phyloP scores from a whole-genome alignment of 2,888 invertebrate species.

The Drosophila anomalata region DNA sequence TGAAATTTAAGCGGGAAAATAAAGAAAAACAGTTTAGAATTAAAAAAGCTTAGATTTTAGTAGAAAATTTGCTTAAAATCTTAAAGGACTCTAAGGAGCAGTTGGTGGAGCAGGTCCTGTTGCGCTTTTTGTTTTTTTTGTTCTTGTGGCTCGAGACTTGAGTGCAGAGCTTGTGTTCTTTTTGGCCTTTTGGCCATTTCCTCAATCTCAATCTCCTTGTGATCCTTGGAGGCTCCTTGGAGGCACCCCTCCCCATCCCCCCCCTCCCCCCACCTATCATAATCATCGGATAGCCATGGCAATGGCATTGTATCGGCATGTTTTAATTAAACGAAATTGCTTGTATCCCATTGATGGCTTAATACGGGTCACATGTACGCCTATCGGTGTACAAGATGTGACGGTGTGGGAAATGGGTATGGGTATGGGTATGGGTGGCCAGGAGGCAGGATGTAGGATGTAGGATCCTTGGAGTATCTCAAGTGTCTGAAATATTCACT shows the following conservation, averaged over 20 bases:
- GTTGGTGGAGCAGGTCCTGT: neutral
- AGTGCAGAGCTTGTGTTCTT: neutral
- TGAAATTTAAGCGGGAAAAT: constrained; percentile 23
- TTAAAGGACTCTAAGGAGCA: too few relatives aligned
- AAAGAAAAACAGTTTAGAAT: constrained; percentile 1
- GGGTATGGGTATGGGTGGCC: neutral
- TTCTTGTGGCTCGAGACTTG: neutral
- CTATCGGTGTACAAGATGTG: constrained; percentile 19
- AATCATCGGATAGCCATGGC: constrained; percentile 28
- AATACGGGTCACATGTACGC: constrained; percentile 48
- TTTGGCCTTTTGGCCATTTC: neutral
- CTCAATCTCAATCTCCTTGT: neutral
- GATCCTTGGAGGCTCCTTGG: neutral
- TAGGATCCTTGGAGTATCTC: too few relatives aligned
- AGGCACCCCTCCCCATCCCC: constrained; percentile 21
- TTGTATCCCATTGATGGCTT: constrained; percentile 72
- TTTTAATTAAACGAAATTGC: constrained; percentile 78
- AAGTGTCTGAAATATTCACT: constrained; percentile 31
- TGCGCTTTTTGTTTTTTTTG: neutral
- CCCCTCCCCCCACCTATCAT: constrained; percentile 22
- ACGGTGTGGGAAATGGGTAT: neutral
- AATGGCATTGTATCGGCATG: constrained; percentile 70
- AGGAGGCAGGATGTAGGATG: neutral
- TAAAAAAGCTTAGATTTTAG: too few relatives aligned
- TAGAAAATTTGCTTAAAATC: too few relatives aligned